phyloP scores from a whole-genome alignment of 2,888 invertebrate genomes.

The Ophion slaviceki region DNA sequence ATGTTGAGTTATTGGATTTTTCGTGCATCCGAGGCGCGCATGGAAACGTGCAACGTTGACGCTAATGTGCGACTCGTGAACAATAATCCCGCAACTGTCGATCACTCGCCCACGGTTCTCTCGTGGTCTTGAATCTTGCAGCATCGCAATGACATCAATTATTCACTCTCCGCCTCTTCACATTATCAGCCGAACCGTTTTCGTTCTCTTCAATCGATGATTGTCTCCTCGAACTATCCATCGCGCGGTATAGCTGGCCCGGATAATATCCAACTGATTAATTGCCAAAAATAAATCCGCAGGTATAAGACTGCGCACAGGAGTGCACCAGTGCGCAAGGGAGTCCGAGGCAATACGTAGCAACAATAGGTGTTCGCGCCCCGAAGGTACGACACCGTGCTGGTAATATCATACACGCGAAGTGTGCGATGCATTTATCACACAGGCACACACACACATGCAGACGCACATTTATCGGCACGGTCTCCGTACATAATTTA shows the following conservation, averaged over 20 bases:
- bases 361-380: slow-evolving; percentile 58
- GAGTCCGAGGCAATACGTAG: slow-evolving; percentile 54
- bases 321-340: slow-evolving; percentile 44
- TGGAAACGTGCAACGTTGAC: slow-evolving; percentile 25
- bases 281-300: neutral
- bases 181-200: too few species aligned
- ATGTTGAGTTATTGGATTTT: slow-evolving; percentile 60
- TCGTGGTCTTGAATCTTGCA: too few species aligned
- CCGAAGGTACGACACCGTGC: slow-evolving; percentile 34
- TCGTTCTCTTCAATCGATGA: too few species aligned
- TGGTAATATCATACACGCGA: slow-evolving; percentile 26
- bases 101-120: too few species aligned
- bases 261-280: too few species aligned
- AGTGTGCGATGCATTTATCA: slow-evolving; percentile 70
- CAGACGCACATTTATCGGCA: slow-evolving; percentile 1
- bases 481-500: slow-evolving; percentile 71
- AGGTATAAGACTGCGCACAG: neutral
- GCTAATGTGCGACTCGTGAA: slow-evolving; percentile 42
- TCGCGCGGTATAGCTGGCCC: too few species aligned
- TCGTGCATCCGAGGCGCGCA: slow-evolving; percentile 29
- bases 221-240: too few species aligned
- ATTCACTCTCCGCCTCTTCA: too few species aligned
- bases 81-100: too few species aligned
- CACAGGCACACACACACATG: slow-evolving; percentile 49
- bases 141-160: too few species aligned